phyloP scores from a whole-genome alignment of 1,140 invertebrate species.

The Eupristina koningsbergeri region DNA sequence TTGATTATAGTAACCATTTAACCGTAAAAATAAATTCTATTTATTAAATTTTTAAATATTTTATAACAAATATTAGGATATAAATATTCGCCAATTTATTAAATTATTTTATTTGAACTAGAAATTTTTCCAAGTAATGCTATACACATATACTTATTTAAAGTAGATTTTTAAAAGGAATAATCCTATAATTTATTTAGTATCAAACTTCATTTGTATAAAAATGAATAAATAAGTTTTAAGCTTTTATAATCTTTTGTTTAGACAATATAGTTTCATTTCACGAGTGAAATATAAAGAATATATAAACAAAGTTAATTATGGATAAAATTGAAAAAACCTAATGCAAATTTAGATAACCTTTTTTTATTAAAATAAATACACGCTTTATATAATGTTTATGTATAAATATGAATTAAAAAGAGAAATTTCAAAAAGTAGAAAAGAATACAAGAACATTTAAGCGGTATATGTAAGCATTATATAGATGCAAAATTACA shows the following conservation, averaged over 20 bases:
- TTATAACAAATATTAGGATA: too few species aligned
- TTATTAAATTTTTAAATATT: too few species aligned
- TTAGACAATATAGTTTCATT: too few species aligned
- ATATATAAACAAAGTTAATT: not conserved
- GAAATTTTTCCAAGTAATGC: not conserved
- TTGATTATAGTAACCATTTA: too few species aligned
- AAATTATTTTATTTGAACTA: not conserved
- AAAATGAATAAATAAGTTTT: not conserved
- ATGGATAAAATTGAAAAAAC: not conserved
- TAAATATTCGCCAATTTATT: not conserved
- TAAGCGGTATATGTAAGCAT: not conserved
- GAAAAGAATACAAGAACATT: not conserved
- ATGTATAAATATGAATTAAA: slow-evolving; percentile 18
- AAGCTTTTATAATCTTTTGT: not conserved
- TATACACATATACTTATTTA: not conserved
- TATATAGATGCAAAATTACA: not conserved
- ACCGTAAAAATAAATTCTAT: too few species aligned
- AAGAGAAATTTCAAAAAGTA: not conserved
- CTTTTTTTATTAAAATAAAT: not conserved
- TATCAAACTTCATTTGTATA: too few species aligned
- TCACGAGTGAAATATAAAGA: not conserved
- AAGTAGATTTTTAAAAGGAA: too few species aligned
- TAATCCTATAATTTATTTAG: too few species aligned
- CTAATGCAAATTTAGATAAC: not conserved
- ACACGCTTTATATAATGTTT: slow-evolving; percentile 12